These are phyloP conservation scores for Epinotia demarniana DNA, from an alignment of 2,888 invertebrate genomes.

Conservation along the genomic window DNA sequence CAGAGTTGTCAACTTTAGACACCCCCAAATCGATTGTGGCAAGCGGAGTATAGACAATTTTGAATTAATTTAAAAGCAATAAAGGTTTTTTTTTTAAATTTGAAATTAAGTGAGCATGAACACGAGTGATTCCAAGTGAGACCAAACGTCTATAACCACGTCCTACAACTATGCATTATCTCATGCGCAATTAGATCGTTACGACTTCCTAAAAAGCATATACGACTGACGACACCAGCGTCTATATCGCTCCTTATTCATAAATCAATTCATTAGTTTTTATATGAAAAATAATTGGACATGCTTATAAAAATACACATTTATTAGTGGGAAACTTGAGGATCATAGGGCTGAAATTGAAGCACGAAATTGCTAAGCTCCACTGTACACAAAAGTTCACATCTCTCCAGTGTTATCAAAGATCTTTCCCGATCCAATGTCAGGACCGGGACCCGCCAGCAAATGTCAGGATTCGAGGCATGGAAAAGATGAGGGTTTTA, in stretches of 20 bases:
- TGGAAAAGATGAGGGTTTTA: background rate
- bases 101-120: background rate
- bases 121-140: slow-evolving; percentile 13
- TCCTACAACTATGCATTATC: slow-evolving; percentile 26
- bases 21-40: too few species aligned
- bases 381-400: background rate
- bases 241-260: slow-evolving; percentile 55
- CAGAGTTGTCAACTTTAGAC: too few species aligned
- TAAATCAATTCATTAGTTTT: slow-evolving; percentile 41
- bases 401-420: background rate
- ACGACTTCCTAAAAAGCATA: slow-evolving; percentile 51
- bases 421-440: background rate
- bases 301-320: slow-evolving; percentile 43
- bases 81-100: too few species aligned
- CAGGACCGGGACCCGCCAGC: background rate
- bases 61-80: too few species aligned
- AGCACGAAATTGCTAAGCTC: too few species aligned
- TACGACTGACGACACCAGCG: slow-evolving; percentile 60
- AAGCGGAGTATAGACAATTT: too few species aligned
- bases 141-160: slow-evolving; percentile 32
- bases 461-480: background rate
- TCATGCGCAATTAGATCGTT: slow-evolving; percentile 48
- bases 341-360: background rate
- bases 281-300: slow-evolving; percentile 37
- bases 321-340: slow-evolving; percentile 25